Evolutionary conservation across 2,113 vertebrate genomes (phyloP).

Genomic region (Indri indri): DNA sequence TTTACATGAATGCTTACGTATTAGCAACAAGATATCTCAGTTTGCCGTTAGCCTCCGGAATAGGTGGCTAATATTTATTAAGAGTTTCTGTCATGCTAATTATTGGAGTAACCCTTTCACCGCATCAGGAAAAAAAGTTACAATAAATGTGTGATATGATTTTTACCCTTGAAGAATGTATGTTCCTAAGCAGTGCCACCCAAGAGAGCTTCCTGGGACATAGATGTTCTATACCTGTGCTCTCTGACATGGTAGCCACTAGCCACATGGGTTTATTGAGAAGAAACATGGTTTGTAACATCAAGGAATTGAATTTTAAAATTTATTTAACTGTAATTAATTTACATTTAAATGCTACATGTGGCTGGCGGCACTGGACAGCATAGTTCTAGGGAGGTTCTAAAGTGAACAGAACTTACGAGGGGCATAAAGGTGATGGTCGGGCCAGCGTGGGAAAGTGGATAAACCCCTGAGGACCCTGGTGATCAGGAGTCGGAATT

Average conservation of each 20-base stretch:
- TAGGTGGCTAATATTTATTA: not conserved
- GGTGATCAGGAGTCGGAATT: not conserved
- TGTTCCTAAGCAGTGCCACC: not conserved
- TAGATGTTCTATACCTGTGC: not conserved
- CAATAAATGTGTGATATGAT: not conserved
- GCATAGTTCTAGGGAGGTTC: fast-evolving
- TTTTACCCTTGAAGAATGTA: not conserved
- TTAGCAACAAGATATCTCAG: not conserved
- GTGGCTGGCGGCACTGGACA: not conserved
- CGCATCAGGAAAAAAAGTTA: not conserved
- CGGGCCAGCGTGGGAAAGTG: fast-evolving
- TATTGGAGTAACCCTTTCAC: not conserved
- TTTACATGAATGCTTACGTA: not conserved
- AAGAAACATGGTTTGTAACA: not conserved
- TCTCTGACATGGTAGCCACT: fast-evolving
- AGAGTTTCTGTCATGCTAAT: not conserved
- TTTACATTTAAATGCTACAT: not conserved
- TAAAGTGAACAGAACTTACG: not conserved
- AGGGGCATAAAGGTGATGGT: fast-evolving
- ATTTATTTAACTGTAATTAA: not conserved
- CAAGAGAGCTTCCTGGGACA: fast-evolving
- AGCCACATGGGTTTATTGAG: not conserved
- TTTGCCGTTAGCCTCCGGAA: not conserved
- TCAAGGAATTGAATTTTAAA: not conserved
- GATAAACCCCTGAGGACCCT: fast-evolving